These are phyloP conservation scores for Dreissena rostriformis DNA, from an alignment of 1,140 invertebrate species.

Conservation along the genomic window DNA sequence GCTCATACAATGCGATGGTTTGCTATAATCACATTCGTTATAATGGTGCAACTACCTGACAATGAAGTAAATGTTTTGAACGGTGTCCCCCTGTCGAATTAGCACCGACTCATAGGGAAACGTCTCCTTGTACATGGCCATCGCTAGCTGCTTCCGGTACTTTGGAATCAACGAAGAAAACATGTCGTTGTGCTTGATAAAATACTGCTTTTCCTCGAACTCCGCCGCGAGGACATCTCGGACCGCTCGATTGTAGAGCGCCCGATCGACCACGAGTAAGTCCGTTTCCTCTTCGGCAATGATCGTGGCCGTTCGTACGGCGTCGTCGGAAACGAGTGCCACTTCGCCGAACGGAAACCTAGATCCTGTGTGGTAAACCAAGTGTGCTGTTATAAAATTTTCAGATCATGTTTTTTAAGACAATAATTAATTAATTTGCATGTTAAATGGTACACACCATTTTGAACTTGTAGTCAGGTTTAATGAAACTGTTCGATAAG, in stretches of 20 bases:
- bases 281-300: slow-evolving; percentile 77
- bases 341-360: slow-evolving; percentile 79
- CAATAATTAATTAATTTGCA: no score
- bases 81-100: slow-evolving; percentile 75
- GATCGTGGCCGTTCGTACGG: slow-evolving; percentile 77
- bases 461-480: no score
- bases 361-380: slow-evolving; percentile 62
- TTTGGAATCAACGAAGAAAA: slow-evolving; percentile 78
- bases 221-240: slow-evolving; percentile 77
- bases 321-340: slow-evolving; percentile 76
- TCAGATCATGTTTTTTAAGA: no score
- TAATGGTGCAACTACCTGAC: slow-evolving; percentile 69
- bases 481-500: no score
- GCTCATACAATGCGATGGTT: neutral
- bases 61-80: slow-evolving; percentile 78
- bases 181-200: slow-evolving; percentile 73
- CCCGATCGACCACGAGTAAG: slow-evolving; percentile 76
- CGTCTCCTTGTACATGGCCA: slow-evolving; percentile 78
- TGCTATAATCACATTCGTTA: neutral
- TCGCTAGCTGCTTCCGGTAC: slow-evolving; percentile 79
- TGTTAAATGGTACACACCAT: no score
- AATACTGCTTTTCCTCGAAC: slow-evolving; percentile 77
- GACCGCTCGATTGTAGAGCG: slow-evolving; percentile 79
- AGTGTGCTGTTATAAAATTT: no score
- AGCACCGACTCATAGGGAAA: slow-evolving; percentile 75